Conservation (phyloP, 2,888 invertebrate genomes). For the Pachymerium ferrugineum region DNA sequence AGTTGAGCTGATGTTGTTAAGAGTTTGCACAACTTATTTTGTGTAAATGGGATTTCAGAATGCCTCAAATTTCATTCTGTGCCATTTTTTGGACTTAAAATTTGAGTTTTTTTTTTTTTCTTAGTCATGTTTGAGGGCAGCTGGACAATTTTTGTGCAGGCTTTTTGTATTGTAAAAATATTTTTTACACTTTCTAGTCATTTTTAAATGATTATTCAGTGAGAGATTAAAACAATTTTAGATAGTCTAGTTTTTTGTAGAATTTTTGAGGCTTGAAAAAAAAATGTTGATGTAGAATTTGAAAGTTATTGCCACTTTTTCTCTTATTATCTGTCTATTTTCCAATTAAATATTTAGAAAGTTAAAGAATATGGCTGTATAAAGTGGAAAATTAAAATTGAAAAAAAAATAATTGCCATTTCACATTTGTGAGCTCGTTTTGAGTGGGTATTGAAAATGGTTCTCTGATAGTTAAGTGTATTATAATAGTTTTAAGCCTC, state of each 20-base stretch:
- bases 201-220: conserved; percentile 4
- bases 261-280: neutral
- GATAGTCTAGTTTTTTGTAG: conserved; percentile 8
- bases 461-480: neutral
- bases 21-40: neutral
- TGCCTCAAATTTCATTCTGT: neutral
- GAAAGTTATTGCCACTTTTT: neutral
- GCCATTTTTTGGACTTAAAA: neutral
- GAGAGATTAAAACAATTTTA: neutral
- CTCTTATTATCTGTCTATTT: neutral
- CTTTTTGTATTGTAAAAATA: neutral
- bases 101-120: neutral
- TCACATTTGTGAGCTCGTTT: neutral
- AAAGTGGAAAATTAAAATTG: too few relatives aligned
- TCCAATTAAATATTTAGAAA: neutral
- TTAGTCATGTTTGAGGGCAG: neutral
- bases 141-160: conserved; percentile 7
- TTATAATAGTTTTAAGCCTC: neutral
- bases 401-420: too few relatives aligned
- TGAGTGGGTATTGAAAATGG: neutral
- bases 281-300: neutral
- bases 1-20: too few relatives aligned
- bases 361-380: too few relatives aligned
- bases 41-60: neutral
- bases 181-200: conserved; percentile 24